Conservation (phyloP, 2,797 vertebrate species). For the Paramormyrops hopkinsi region DNA sequence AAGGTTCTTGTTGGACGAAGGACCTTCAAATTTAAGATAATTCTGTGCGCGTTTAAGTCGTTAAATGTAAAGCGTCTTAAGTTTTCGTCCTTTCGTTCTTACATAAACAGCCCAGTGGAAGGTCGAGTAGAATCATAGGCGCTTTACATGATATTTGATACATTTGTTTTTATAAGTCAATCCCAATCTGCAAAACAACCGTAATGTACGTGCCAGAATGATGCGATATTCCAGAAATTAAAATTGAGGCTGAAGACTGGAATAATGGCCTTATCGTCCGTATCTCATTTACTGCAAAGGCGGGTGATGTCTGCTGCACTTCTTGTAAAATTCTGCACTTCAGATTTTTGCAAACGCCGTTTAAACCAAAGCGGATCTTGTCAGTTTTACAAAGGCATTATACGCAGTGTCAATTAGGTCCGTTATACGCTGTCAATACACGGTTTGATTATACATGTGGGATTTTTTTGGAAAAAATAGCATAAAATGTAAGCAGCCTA, state of each 20-base stretch:
- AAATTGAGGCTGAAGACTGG: not conserved
- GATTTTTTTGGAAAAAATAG: not conserved
- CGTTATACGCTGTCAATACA: not conserved
- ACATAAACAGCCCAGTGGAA: not conserved
- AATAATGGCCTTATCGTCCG: not conserved
- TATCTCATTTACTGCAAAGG: conserved; percentile 17
- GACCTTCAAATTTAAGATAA: not conserved
- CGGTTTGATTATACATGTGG: not conserved
- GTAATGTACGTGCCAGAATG: not conserved
- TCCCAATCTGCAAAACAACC: not conserved
- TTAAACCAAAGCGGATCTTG: not conserved
- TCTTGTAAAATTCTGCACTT: not conserved
- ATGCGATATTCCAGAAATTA: not conserved
- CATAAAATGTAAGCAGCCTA: not conserved
- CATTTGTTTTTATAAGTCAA: not conserved
- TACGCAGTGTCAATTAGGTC: not conserved
- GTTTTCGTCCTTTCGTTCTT: not conserved
- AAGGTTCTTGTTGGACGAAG: not conserved
- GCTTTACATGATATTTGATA: not conserved
- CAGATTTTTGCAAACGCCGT: not conserved
- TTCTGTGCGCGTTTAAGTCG: not conserved
- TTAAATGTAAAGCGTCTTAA: not conserved
- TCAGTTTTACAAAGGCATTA: not conserved
- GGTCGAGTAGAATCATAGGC: conserved; percentile 8
- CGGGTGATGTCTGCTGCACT: conserved; percentile 17